A percentile compares a stretch with the other conserved stretches of the same genome.
Evolutionary conservation across 2,797 vertebrate genomes (phyloP).

Genomic region (Pelochelys cantorii): DNA sequence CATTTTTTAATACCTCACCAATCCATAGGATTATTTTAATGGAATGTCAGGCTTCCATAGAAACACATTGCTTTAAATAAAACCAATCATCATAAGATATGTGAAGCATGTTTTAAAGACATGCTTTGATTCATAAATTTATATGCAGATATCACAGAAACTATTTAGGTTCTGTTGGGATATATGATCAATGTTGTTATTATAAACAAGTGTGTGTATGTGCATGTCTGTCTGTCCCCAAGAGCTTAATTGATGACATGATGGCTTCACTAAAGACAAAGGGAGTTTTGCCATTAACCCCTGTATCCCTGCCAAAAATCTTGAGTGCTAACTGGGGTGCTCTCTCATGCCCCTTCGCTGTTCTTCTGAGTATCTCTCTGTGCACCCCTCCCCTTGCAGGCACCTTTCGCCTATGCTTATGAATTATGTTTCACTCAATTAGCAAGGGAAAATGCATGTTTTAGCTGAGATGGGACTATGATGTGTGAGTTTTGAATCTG

Average conservation of each 20-base stretch:
- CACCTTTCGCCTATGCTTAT: too few relatives aligned
- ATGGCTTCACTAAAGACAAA: rapidly evolving
- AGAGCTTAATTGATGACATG: rapidly evolving
- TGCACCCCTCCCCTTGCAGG: too few relatives aligned
- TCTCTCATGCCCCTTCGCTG: too few relatives aligned
- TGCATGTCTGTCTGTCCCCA: not conserved
- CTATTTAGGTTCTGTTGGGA: slow-evolving; percentile 45
- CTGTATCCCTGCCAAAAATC: too few relatives aligned
- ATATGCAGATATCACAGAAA: not conserved
- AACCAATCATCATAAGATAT: not conserved
- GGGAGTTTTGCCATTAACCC: not conserved
- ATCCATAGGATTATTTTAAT: slow-evolving; percentile 46
- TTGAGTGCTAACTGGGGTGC: too few relatives aligned
- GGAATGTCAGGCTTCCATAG: slow-evolving; percentile 39
- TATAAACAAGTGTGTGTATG: not conserved
- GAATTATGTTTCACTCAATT: not conserved
- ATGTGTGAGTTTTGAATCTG: not conserved
- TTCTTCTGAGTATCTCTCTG: too few relatives aligned
- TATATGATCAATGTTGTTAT: slow-evolving; percentile 9
- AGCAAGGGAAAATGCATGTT: not conserved
- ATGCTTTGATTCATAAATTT: slow-evolving; percentile 40
- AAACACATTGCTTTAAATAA: slow-evolving; percentile 53
- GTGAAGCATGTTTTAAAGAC: slow-evolving; percentile 44
- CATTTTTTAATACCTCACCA: not conserved
- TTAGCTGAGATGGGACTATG: not conserved